Base-by-base conservation (phyloP, 2,113 vertebrate species). In the Chiloscyllium plagiosum region DNA sequence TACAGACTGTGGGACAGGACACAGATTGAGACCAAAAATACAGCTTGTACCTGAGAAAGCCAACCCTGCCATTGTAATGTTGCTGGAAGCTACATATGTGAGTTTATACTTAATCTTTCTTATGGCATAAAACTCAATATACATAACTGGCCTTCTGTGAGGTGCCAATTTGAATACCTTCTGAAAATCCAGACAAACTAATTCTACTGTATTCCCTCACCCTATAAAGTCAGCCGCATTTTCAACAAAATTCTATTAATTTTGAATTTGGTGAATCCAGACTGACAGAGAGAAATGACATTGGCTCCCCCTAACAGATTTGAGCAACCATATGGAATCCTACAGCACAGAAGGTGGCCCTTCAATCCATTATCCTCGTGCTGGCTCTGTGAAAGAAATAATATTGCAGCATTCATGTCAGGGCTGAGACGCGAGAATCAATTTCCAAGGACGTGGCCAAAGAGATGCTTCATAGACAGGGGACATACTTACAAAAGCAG, bases 401-500 rank as follows among this genome's bases (percentile, higher is more conserved):
- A 42, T 20, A 50, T 24, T 50, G 7, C 85, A 90, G 87, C 42
- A 87, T 50, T 26, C 85, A 50, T 26, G 85, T 52, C 47, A 52
- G 26, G 47, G 85, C 4, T 33, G 13, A 61, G 26, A 29, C 26
- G 29, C 52, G 22, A 50, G 26, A 56, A 52, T 89, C 24, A 56
- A 24, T 89, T 89, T 52, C 86, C 86, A 89, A 89, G 2, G 8
- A 83, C 4, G 90, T 96, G 95, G 6, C 10, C 4, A 52, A 96
- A 72, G 86, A 89, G n/a, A 8, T 70, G 96, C 42, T 83, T 96
- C 94, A 33, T 68, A 42, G 0, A 65, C 22, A 86, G 76, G 42
- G 20, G 13, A 17, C 93, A 95, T 96, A 97, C 98, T 98, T 96
- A 97, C 97, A 97, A 96, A 95, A 97, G 92, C 4, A 97, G 96